These are phyloP conservation scores for Xanthorhoe designata DNA, from an alignment of 2,888 invertebrate genomes.

Conservation along the genomic window DNA sequence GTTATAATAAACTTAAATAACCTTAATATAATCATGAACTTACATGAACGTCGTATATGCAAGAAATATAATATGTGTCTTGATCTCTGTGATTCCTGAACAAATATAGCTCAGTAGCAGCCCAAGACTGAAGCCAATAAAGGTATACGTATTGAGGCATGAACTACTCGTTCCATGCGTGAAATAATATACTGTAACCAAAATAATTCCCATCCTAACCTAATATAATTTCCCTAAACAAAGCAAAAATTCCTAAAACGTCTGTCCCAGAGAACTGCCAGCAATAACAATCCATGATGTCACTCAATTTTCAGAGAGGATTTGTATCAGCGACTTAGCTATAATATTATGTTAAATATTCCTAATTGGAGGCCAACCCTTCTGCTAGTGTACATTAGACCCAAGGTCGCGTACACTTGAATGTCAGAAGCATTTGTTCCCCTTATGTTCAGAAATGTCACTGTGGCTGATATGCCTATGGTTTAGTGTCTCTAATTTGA, in stretches of 20 bases:
- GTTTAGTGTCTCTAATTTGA: conserved; percentile 81
- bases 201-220: conserved; percentile 5
- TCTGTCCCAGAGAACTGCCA: conserved; percentile 40
- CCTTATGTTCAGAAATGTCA: conserved; percentile 83
- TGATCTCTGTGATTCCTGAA: too few species aligned
- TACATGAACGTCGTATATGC: neutral
- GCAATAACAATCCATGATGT: conserved; percentile 58
- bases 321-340: conserved; percentile 52
- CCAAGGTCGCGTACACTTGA: conserved; percentile 77
- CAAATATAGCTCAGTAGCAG: neutral
- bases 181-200: conserved; percentile 9
- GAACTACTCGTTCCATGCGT: neutral
- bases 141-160: neutral
- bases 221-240: conserved; percentile 10
- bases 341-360: conserved; percentile 56
- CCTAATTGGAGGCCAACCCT: conserved; percentile 70
- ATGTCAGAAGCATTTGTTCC: conserved; percentile 81
- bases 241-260: conserved; percentile 38
- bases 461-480: conserved; percentile 78
- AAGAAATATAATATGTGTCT: too few species aligned
- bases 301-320: conserved; percentile 59
- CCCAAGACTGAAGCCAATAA: neutral
- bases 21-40: neutral
- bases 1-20: neutral
- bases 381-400: conserved; percentile 66